phyloP scores from a whole-genome alignment of 2,888 invertebrate genomes.

The Parnassius glacialis region DNA sequence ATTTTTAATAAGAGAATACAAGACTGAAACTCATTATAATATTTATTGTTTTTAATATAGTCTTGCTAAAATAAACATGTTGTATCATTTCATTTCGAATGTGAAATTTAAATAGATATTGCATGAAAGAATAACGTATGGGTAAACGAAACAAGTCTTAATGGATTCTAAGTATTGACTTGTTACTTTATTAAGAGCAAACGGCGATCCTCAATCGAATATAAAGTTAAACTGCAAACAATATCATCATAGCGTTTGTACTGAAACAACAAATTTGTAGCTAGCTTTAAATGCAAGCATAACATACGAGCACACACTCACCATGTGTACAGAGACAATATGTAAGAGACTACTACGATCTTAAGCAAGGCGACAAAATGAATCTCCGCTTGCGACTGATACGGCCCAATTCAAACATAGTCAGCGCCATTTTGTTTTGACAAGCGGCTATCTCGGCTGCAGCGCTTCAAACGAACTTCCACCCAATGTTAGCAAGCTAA shows the following conservation, averaged over 20 bases:
- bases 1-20: too few relatives aligned
- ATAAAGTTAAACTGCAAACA: slow-evolving; percentile 77
- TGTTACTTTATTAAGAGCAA: slow-evolving; percentile 42
- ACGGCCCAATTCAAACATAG: slow-evolving; percentile 80
- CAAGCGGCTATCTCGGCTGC: slow-evolving; percentile 72
- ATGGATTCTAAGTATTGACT: slow-evolving; percentile 70
- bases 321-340: slow-evolving; percentile 78
- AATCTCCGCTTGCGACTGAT: slow-evolving; percentile 80
- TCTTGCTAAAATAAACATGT: too few relatives aligned
- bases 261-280: slow-evolving; percentile 80
- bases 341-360: slow-evolving; percentile 75
- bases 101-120: too few relatives aligned
- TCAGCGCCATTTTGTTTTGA: slow-evolving; percentile 80
- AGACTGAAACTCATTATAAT: too few relatives aligned
- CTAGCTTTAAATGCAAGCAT: slow-evolving; percentile 78
- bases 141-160: slow-evolving; percentile 46
- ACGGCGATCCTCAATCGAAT: slow-evolving; percentile 68
- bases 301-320: slow-evolving; percentile 75
- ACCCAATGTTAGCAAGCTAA: slow-evolving; percentile 47
- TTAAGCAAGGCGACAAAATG: slow-evolving; percentile 81
- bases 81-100: too few relatives aligned
- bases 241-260: slow-evolving; percentile 79
- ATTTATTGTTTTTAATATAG: too few relatives aligned
- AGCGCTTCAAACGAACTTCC: slow-evolving; percentile 44
- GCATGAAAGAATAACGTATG: too few relatives aligned